Evolutionary conservation across 2,797 vertebrate genomes (phyloP).

Genomic region (Girardinus metallicus): DNA sequence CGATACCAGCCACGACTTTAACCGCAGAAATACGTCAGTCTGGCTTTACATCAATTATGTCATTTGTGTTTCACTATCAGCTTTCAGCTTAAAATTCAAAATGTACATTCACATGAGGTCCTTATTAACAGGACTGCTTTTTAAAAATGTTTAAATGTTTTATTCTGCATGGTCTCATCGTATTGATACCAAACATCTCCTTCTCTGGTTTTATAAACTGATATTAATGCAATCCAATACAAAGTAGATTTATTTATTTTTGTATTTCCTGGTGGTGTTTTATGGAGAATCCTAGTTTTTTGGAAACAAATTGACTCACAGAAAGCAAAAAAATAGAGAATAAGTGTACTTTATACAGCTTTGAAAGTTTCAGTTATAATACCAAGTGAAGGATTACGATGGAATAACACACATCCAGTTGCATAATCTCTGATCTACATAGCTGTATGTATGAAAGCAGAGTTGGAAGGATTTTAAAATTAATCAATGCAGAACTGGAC

Average conservation of each 20-base stretch:
- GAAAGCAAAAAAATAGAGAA: not conserved
- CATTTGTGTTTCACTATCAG: not conserved
- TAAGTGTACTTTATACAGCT: not conserved
- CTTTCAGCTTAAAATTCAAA: not conserved
- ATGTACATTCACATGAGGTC: not conserved
- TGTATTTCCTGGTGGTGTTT: not conserved
- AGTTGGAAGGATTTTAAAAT: constrained; percentile 33
- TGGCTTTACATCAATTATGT: not conserved
- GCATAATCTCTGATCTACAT: constrained; percentile 58
- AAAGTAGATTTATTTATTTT: not conserved
- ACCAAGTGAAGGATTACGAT: constrained; percentile 54
- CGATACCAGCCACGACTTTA: no score
- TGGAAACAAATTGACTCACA: not conserved
- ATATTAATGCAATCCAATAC: not conserved
- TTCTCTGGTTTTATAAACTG: not conserved
- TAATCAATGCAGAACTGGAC: constrained; percentile 11
- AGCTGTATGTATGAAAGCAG: constrained; percentile 27
- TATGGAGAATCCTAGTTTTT: not conserved
- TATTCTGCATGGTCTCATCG: not conserved
- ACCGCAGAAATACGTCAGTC: no score
- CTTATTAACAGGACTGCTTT: not conserved
- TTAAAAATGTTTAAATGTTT: not conserved
- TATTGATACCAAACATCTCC: not conserved
- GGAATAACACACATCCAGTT: constrained; percentile 57
- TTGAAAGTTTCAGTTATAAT: constrained; percentile 53